phyloP scores from a whole-genome alignment of 1,140 invertebrate genomes.

The Eurosta solidaginis region DNA sequence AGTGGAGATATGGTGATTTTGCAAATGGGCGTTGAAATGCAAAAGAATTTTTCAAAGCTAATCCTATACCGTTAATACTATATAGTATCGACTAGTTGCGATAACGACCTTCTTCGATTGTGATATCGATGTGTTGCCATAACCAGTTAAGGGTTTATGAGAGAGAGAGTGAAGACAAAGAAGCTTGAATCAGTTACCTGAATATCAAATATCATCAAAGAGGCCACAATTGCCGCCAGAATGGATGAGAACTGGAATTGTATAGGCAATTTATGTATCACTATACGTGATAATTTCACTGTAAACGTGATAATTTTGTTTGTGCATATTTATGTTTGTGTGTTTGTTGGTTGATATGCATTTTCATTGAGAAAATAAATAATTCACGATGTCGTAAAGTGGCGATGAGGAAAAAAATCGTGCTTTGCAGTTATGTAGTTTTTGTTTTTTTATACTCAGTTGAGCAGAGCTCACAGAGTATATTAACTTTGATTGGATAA shows the following conservation, averaged over 20 bases:
- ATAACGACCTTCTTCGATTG: too few relatives aligned
- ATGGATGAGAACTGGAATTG: constrained; percentile 22
- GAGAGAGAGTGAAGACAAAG: neutral
- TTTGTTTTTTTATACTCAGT: too few relatives aligned
- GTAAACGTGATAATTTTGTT: neutral
- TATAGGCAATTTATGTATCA: constrained; percentile 11
- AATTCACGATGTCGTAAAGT: constrained; percentile 8
- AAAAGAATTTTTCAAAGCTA: too few relatives aligned
- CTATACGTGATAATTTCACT: neutral
- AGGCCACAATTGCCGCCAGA: neutral
- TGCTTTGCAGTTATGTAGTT: neutral
- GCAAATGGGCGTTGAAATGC: too few relatives aligned
- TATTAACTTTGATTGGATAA: too few relatives aligned
- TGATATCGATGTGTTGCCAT: too few relatives aligned
- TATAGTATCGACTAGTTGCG: too few relatives aligned
- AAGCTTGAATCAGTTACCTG: neutral
- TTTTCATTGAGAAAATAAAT: constrained; percentile 29
- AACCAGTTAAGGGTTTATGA: neutral
- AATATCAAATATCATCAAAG: constrained; percentile 1
- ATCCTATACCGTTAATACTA: too few relatives aligned
- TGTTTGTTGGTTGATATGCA: neutral
- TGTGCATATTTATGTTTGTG: neutral
- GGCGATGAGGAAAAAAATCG: neutral
- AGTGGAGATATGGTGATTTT: too few relatives aligned
- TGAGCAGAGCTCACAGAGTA: too few relatives aligned